These are phyloP conservation scores for Sinocyclocheilus grahami DNA, from an alignment of 2,113 vertebrate species.

Conservation along the genomic window DNA sequence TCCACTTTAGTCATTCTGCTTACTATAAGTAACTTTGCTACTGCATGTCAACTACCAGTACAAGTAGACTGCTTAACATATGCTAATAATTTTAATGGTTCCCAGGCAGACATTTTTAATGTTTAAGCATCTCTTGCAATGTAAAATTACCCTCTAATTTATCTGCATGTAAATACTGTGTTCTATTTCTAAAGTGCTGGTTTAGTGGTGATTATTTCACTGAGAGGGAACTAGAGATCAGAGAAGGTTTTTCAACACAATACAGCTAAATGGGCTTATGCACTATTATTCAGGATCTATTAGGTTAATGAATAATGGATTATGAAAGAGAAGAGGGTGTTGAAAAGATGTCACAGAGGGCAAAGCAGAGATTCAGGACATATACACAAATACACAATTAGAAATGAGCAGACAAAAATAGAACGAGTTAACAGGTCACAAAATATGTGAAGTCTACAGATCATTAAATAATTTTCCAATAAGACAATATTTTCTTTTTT, in stretches of 20 bases:
- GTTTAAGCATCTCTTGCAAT: not conserved
- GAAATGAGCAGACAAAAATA: not conserved
- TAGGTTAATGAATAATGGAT: conserved; percentile 48
- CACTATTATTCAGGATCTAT: conserved; percentile 43
- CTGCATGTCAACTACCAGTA: too few relatives aligned
- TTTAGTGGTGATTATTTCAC: not conserved
- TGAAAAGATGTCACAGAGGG: not conserved
- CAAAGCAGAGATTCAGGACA: not conserved
- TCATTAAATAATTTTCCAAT: too few relatives aligned
- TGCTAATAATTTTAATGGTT: too few relatives aligned
- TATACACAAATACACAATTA: conserved; percentile 9
- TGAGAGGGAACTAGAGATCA: not conserved
- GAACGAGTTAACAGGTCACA: not conserved
- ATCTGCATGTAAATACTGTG: not conserved
- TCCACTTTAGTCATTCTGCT: too few relatives aligned
- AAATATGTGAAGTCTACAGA: too few relatives aligned
- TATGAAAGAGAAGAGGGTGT: not conserved
- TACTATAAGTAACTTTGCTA: too few relatives aligned
- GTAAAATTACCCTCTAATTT: not conserved
- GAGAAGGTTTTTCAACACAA: not conserved
- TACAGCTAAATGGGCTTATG: conserved; percentile 19
- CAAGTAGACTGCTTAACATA: too few relatives aligned
- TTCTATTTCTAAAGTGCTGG: not conserved
- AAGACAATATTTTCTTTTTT: too few relatives aligned
- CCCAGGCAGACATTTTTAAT: too few relatives aligned